Base-by-base conservation (phyloP, 2,888 invertebrate genomes). In the Eupithecia dodoneata region DNA sequence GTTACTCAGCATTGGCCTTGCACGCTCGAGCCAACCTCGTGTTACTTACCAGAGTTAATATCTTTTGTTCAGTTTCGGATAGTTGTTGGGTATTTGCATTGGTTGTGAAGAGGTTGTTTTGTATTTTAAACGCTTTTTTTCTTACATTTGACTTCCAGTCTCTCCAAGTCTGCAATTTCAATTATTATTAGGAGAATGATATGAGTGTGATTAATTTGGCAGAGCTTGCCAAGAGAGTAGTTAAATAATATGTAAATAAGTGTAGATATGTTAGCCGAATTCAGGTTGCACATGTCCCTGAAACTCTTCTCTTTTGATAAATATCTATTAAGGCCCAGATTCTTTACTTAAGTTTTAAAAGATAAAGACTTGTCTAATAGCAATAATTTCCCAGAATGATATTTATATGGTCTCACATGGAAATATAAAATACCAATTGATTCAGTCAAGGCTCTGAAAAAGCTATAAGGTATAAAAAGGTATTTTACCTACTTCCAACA, bases 141-240 rank as follows among this genome's bases (percentile, higher is more conserved):
- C 88, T 91, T 0, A 91, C 91, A 88, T 91, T 91, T 52, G 91
- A 91, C 84, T 91, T 91, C 91, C 91, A 91, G 78, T 91, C 91
- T 75, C 91, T 85, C 91, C 91, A 91, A 42, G 91, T 90, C 91
- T 91, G 79, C 71, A 80, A 81, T 72, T 55, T 41, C 10, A 49
- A 55, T 13, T 55, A 75, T 30, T 4, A 65, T 13, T 13, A 41
- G 18, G 5, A 52, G n/a, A 49, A 49, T 55, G 6, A 55, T 52
- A 6, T 55, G n/a, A 55, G n/a, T 55, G 52, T 55, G 52, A n/a
- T 55, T 55, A 52, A 52, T 52, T n/a, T 15, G n/a, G 55, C 7
- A 55, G n/a, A 55, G 3, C 18, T 18, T 18, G 55, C n/a, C 7
- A 55, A n/a, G n/a, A 4, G 15, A 52, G 15, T 52, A 52, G 15